Base-by-base conservation (phyloP, 2,888 invertebrate genomes). In the Thecocarcelia acutangulata region DNA sequence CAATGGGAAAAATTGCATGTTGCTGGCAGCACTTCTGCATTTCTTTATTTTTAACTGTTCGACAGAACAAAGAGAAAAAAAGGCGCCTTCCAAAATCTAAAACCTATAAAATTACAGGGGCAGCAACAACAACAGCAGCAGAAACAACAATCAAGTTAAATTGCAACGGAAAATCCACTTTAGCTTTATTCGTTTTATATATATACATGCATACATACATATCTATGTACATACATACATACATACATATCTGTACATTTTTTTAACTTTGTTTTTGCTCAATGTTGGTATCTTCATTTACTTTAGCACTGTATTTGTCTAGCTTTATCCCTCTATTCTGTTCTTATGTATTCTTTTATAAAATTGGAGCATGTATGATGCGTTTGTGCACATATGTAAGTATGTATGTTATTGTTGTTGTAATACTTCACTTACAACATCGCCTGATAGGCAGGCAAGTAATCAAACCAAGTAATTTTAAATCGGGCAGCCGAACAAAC, bases 91-190 rank as follows among this genome's bases (percentile, higher is more conserved):
- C 40, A 74, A 74, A 79, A 75, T 78, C 70, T 64, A 78, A 73
- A 74, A 66, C 59, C 64, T 42, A 58, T 42, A 72, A 76, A 40
- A 72, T 19, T 13, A 24, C 24, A 24, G 24, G 24, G 24, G 24
- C 24, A 24, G 5, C 24, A 24, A 24, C 24, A 70, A 56, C 54
- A 76, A 68, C 52, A 59, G 37, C 46, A 64, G 12, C 42, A 69
- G 48, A 72, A 52, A 28, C 46, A 6, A 64, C 0, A 50, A 40
- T 48, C 54, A 68, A 70, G 64, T 50, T 59, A 69, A 59, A 70
- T 56, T 66, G 66, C 74, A 82, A 78, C 78, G 82, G 82, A 82
- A 82, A 82, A 82, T 75, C 58, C 78, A 82, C 69, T 78, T 76
- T 58, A 61, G 17, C 19, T 59, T 58, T 15, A 54, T 52, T 66